Conservation (phyloP, 2,888 invertebrate species). For the Erebia aethiops region DNA sequence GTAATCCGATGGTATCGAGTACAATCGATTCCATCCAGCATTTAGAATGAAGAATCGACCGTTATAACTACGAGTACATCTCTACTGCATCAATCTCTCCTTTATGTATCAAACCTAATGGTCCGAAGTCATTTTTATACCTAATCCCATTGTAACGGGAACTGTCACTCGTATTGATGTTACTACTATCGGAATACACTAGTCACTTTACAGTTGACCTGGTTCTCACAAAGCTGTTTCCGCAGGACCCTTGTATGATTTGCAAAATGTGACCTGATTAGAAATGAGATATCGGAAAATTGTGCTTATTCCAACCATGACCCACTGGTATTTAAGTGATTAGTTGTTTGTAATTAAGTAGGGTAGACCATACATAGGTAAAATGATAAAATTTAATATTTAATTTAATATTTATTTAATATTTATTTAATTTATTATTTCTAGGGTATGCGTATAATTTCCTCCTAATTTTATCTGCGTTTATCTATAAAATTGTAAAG, state of each 20-base stretch:
- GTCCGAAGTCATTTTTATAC: background rate
- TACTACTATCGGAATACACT: conserved; percentile 14
- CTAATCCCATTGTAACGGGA: background rate
- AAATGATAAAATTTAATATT: too few species aligned
- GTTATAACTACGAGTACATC: too few species aligned
- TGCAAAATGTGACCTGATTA: conserved; percentile 14
- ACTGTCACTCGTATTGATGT: conserved; percentile 12
- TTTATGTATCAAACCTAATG: background rate
- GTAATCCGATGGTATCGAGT: too few species aligned
- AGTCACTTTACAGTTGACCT: conserved; percentile 16
- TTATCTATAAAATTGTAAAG: too few species aligned
- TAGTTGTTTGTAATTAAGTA: background rate
- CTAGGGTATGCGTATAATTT: too few species aligned
- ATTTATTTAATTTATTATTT: too few species aligned
- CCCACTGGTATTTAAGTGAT: background rate
- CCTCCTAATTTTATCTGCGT: too few species aligned
- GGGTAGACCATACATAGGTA: too few species aligned
- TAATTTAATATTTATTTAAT: too few species aligned
- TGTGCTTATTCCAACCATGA: background rate
- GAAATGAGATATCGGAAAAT: background rate
- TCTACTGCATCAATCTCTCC: background rate
- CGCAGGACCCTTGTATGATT: conserved; percentile 14
- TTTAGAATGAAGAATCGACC: too few species aligned
- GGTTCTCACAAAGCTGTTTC: conserved; percentile 4
- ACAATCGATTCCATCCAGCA: too few species aligned